Percentiles rank a stretch among this genome's conserved stretches.
Conservation (phyloP, 2,113 vertebrate genomes). For the Rattus norvegicus region GRCr8 NC_086039.1:108865501-108866000, state of each 20-base stretch:
- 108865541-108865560: constrained; percentile 15
- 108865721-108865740: not conserved
- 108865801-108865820: constrained; percentile 30
- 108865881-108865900: constrained; percentile 42
- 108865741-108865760: constrained; percentile 51
- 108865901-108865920: constrained; percentile 14
- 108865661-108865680: constrained; percentile 26
- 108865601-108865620: constrained; percentile 23
- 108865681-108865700: constrained; percentile 16
- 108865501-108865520: constrained; percentile 41
- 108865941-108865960: constrained; percentile 46
- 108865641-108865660: constrained; percentile 32
- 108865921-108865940: constrained; percentile 51
- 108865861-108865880: constrained; percentile 35
- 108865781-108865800: not conserved
- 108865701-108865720: constrained; percentile 12
- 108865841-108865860: constrained; percentile 50
- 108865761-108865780: not conserved
- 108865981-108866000: constrained; percentile 61
- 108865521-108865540: constrained; percentile 2
- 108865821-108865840: constrained; percentile 23
- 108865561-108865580: not conserved
- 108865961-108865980: constrained; percentile 53
- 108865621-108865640: constrained; percentile 45
- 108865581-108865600: constrained; percentile 15